A percentile compares a stretch with the other conserved stretches of the same genome.
Conservation (phyloP, 2,888 invertebrate genomes). For the Drosophila bunnanda region DNA sequence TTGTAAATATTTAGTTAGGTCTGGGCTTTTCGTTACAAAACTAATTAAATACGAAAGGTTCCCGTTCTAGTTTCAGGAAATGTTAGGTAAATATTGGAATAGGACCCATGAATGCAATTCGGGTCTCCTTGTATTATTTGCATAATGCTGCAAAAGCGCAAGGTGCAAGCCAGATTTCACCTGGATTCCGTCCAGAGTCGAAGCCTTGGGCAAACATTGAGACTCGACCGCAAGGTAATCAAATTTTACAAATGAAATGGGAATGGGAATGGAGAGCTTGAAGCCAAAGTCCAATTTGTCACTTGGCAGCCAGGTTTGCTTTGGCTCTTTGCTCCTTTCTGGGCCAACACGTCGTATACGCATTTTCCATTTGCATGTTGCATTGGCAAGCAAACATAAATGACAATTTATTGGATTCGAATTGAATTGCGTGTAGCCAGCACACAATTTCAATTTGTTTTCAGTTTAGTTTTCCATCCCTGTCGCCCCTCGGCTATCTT, state of each 20-base stretch:
- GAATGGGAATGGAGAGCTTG: conserved; percentile 30
- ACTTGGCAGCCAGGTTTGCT: conserved; percentile 56
- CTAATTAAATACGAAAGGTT: conserved; percentile 52
- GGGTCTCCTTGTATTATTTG: conserved; percentile 41
- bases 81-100: conserved; percentile 61
- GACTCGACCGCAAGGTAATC: conserved; percentile 67
- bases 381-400: conserved; percentile 63
- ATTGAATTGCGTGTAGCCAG: conserved; percentile 36
- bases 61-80: conserved; percentile 16
- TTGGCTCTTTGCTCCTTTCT: conserved; percentile 24
- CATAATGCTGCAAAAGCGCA: conserved; percentile 65
- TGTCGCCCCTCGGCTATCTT: conserved; percentile 30
- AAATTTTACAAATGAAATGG: conserved; percentile 57
- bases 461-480: conserved; percentile 21
- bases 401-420: conserved; percentile 55
- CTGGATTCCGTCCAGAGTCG: conserved; percentile 20
- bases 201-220: conserved; percentile 53
- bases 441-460: conserved; percentile 48
- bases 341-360: conserved; percentile 45
- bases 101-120: conserved; percentile 56
- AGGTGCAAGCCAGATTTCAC: conserved; percentile 43
- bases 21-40: conserved; percentile 31
- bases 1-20: conserved; percentile 73
- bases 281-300: conserved; percentile 50
- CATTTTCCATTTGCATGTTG: conserved; percentile 56